Conservation (phyloP, 2,888 invertebrate species). For the Noctua janthe region DNA sequence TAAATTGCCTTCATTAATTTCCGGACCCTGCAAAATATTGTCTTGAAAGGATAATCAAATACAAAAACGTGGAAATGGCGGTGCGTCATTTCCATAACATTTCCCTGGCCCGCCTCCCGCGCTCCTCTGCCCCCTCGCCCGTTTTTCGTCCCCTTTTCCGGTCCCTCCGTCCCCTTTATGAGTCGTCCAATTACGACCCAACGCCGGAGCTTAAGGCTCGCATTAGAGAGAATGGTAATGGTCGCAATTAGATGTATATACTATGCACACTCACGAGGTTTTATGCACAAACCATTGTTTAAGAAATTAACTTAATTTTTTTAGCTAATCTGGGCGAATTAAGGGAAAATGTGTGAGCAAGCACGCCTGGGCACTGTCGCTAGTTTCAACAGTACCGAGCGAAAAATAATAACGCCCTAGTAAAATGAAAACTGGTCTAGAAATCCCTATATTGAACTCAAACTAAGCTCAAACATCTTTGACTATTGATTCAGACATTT, state of each 20-base stretch:
- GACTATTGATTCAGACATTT: neutral
- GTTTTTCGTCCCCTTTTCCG: constrained; percentile 86
- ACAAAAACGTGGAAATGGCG: constrained; percentile 90
- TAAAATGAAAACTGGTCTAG: neutral
- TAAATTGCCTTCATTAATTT: constrained; percentile 91
- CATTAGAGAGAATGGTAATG: constrained; percentile 82
- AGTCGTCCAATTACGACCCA: constrained; percentile 88
- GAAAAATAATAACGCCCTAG: neutral
- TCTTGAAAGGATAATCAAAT: constrained; percentile 91
- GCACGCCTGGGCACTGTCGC: neutral
- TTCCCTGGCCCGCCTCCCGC: constrained; percentile 71
- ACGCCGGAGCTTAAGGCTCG: constrained; percentile 87
- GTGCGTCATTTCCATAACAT: constrained; percentile 90
- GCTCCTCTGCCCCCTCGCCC: constrained; percentile 70
- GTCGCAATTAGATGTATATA: constrained; percentile 76
- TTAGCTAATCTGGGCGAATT: constrained; percentile 27
- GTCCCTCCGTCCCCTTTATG: constrained; percentile 87
- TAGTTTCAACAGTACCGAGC: neutral
- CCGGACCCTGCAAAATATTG: constrained; percentile 90
- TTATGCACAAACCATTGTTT: constrained; percentile 58
- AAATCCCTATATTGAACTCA: neutral
- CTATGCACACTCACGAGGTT: constrained; percentile 54
- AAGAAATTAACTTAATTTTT: constrained; percentile 55
- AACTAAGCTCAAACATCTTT: neutral
- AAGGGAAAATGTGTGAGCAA: neutral